phyloP scores from a whole-genome alignment of 2,888 invertebrate species.

The Diaprepes abbreviatus region DNA sequence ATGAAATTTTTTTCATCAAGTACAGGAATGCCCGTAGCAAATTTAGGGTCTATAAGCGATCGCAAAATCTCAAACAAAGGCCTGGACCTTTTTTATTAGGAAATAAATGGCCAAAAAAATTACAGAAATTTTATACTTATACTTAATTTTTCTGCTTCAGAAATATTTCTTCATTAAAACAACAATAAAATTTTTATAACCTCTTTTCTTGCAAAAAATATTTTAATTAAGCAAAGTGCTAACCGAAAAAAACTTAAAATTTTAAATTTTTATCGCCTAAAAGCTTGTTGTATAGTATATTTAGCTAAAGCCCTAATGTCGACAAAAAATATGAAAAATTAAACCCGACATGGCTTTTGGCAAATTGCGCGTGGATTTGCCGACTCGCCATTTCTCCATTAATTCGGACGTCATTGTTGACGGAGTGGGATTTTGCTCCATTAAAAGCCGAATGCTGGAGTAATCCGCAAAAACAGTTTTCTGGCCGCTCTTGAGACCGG shows the following conservation, averaged over 20 bases:
- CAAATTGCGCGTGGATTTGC: constrained; percentile 57
- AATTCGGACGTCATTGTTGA: constrained; percentile 57
- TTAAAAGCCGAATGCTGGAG: constrained; percentile 48
- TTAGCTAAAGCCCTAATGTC: neutral
- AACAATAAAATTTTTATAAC: too few relatives aligned
- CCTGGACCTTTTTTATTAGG: too few relatives aligned
- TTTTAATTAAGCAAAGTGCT: neutral
- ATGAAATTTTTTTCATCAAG: too few relatives aligned
- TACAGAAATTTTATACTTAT: too few relatives aligned
- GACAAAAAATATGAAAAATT: constrained; percentile 52
- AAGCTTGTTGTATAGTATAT: constrained; percentile 9
- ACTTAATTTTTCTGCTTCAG: too few relatives aligned
- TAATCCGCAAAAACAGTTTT: constrained; percentile 46
- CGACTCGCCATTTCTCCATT: constrained; percentile 55
- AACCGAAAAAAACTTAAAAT: constrained; percentile 4
- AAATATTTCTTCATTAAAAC: too few relatives aligned
- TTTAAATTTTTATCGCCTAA: neutral
- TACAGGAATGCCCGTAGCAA: too few relatives aligned
- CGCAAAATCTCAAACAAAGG: too few relatives aligned
- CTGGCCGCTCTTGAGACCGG: constrained; percentile 36
- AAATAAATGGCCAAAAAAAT: too few relatives aligned
- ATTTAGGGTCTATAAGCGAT: too few relatives aligned
- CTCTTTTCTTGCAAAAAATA: too few relatives aligned
- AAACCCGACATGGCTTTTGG: constrained; percentile 50
- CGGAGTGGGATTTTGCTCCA: constrained; percentile 54